phyloP scores from a whole-genome alignment of 2,888 invertebrate species.

The Muschampia plurimacula region DNA sequence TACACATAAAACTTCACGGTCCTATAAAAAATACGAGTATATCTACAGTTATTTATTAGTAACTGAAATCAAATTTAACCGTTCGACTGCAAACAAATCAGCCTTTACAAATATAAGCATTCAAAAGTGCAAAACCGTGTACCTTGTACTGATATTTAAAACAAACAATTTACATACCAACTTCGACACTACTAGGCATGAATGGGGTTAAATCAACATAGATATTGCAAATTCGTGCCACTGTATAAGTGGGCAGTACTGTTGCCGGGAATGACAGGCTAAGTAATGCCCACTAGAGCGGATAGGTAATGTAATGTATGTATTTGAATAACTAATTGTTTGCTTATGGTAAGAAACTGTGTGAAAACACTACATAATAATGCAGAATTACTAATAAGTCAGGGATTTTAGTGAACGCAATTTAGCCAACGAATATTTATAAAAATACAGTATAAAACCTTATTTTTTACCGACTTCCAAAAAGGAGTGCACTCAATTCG shows the following conservation, averaged over 20 bases:
- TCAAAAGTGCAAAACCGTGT: slow-evolving; percentile 18
- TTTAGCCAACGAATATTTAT: neutral
- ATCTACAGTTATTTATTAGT: neutral
- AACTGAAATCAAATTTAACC: neutral
- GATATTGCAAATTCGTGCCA: slow-evolving; percentile 23
- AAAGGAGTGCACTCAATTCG: too few relatives aligned
- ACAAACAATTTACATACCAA: slow-evolving; percentile 26
- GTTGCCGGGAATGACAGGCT: slow-evolving; percentile 27
- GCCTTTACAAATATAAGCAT: neutral
- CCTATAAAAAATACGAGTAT: neutral
- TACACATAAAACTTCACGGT: too few relatives aligned
- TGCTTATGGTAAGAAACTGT: slow-evolving; percentile 1
- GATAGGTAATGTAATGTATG: slow-evolving; percentile 14
- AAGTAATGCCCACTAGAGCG: slow-evolving; percentile 25
- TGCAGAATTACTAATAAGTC: neutral
- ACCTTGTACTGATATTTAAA: slow-evolving; percentile 25
- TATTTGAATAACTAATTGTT: slow-evolving; percentile 4
- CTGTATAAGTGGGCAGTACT: slow-evolving; percentile 16
- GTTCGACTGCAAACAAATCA: neutral
- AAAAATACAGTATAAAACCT: too few relatives aligned
- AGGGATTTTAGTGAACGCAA: neutral
- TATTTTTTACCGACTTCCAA: too few relatives aligned
- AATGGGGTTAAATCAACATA: slow-evolving; percentile 36
- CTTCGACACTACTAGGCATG: slow-evolving; percentile 7
- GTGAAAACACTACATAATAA: neutral